phyloP scores from a whole-genome alignment of 1,140 invertebrate species.

The Drosophila obscura region DNA sequence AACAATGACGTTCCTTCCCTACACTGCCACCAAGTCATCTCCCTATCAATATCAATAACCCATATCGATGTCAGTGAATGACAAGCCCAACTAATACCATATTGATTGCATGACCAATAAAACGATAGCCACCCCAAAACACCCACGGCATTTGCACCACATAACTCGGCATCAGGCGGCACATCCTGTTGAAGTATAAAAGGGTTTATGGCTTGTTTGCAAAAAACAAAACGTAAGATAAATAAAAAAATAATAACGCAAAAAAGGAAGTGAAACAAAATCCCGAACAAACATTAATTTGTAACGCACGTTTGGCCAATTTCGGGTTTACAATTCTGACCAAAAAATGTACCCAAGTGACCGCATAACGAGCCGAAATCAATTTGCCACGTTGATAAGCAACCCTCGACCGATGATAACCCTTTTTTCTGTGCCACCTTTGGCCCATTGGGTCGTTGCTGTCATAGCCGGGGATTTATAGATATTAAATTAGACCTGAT shows the following conservation, averaged over 20 bases:
- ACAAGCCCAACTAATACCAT: constrained; percentile 77
- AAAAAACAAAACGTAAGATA: constrained; percentile 41
- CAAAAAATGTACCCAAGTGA: constrained; percentile 79
- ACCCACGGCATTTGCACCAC: constrained; percentile 66
- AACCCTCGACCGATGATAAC: constrained; percentile 59
- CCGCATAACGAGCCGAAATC: constrained; percentile 79
- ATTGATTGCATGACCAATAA: constrained; percentile 72
- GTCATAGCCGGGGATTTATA: constrained; percentile 74
- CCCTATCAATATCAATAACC: constrained; percentile 64
- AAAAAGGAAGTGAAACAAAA: constrained; percentile 49
- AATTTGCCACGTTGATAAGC: constrained; percentile 79
- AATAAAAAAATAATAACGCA: constrained; percentile 41
- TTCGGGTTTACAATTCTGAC: constrained; percentile 77
- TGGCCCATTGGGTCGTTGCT: constrained; percentile 35
- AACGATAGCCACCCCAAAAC: constrained; percentile 35
- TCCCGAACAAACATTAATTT: constrained; percentile 81
- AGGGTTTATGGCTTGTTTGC: constrained; percentile 77
- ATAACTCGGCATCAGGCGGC: constrained; percentile 73
- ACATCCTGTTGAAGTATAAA: constrained; percentile 76
- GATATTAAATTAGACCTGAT: constrained; percentile 79
- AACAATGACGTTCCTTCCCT: not conserved
- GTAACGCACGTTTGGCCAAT: constrained; percentile 81
- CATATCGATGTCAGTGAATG: constrained; percentile 67
- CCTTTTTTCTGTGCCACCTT: constrained; percentile 25
- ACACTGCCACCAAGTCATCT: not conserved